Evolutionary conservation across 2,888 invertebrate genomes (phyloP).

Genomic region (Drosophila mayaguana): DNA sequence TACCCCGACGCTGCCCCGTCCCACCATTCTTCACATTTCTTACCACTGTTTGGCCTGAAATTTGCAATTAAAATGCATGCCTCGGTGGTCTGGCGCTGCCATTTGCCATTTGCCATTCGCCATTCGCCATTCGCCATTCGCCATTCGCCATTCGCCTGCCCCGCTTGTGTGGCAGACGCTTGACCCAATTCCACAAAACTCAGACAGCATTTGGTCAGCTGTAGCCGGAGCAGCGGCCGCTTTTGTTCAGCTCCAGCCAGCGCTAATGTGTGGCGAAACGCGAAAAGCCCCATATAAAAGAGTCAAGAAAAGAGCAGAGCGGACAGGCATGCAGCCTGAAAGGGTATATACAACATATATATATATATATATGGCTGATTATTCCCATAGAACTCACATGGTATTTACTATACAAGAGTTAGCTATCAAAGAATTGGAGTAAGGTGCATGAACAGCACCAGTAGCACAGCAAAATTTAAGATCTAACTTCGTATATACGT

Average conservation of each 20-base stretch:
- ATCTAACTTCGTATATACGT: too few species aligned
- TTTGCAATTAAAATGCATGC: slow-evolving; percentile 81
- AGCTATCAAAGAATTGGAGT: neutral
- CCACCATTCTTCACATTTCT: slow-evolving; percentile 1
- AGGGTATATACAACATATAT: slow-evolving; percentile 2
- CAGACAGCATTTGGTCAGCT: slow-evolving; percentile 62
- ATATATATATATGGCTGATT: slow-evolving; percentile 2
- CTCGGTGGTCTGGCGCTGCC: slow-evolving; percentile 47
- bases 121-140: slow-evolving; percentile 24
- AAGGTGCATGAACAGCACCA: too few species aligned
- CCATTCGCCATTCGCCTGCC: slow-evolving; percentile 43
- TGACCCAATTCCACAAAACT: slow-evolving; percentile 69
- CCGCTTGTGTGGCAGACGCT: slow-evolving; percentile 59
- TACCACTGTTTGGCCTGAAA: slow-evolving; percentile 44
- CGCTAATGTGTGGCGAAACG: slow-evolving; percentile 60
- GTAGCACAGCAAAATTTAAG: too few species aligned
- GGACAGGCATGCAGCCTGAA: neutral
- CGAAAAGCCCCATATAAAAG: slow-evolving; percentile 10
- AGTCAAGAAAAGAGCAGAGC: neutral
- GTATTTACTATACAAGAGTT: neutral
- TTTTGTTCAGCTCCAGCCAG: slow-evolving; percentile 41
- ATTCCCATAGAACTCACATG: neutral
- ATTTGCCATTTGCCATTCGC: slow-evolving; percentile 19
- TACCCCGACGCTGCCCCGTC: neutral
- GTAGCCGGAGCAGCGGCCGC: neutral